A percentile compares a stretch with the other conserved stretches of the same genome.
phyloP scores from a whole-genome alignment of 2,797 vertebrate species.

The Pteropus rufus region DNA sequence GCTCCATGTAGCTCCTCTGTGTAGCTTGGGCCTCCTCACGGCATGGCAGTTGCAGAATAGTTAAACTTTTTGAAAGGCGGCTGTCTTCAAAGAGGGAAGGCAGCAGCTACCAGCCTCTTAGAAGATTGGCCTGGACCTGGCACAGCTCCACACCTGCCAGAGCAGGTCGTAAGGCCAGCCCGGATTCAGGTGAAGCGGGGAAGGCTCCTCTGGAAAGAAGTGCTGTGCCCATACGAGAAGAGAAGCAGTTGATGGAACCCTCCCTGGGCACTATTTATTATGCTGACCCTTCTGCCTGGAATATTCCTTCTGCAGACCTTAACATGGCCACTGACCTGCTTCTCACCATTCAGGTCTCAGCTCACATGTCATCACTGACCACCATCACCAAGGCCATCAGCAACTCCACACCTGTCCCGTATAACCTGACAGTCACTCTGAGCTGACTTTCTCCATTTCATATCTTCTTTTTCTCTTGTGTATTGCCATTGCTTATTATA shows the following conservation, averaged over 20 bases:
- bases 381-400: background rate
- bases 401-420: background rate
- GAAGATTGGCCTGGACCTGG: background rate
- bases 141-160: background rate
- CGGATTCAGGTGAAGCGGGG: background rate
- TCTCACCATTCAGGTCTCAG: background rate
- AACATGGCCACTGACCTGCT: background rate
- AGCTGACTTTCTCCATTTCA: background rate
- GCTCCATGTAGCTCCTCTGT: background rate
- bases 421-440: background rate
- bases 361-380: background rate
- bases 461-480: background rate
- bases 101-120: background rate
- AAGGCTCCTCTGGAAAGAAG: background rate
- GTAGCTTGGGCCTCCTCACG: background rate
- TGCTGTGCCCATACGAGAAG: background rate
- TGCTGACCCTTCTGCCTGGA: background rate
- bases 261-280: background rate
- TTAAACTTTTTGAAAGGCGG: background rate
- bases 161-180: background rate
- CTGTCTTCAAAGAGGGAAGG: background rate
- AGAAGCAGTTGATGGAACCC: background rate
- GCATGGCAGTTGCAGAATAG: background rate
- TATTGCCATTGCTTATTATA: background rate
- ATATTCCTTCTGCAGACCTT: background rate